Percentiles rank a stretch among this genome's conserved stretches.
These are phyloP conservation scores for Dasypus novemcinctus DNA, from an alignment of 2,113 vertebrate species.

Conservation along the genomic window DNA sequence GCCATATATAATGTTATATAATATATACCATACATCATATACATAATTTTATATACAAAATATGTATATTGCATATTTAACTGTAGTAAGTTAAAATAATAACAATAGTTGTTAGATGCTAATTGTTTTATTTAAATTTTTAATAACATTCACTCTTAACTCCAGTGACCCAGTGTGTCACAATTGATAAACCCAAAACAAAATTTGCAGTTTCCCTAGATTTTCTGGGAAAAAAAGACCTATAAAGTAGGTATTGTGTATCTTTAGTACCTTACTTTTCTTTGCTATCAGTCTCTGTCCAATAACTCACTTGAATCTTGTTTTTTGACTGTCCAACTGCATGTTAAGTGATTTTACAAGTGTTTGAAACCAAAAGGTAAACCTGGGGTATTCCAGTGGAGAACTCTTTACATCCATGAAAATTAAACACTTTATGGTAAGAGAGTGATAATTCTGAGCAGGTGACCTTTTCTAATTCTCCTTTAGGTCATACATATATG, in stretches of 20 bases:
- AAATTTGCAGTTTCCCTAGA: not conserved
- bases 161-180: not conserved
- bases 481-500: accelerated
- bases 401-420: not conserved
- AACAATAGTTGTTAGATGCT: not conserved
- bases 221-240: not conserved
- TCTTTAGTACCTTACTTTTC: not conserved
- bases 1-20: not conserved
- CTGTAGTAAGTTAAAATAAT: not conserved
- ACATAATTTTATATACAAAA: not conserved
- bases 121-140: not conserved
- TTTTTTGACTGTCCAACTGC: not conserved
- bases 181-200: not conserved
- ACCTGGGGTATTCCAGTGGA: not conserved
- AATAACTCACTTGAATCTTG: not conserved
- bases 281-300: not conserved
- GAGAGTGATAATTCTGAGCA: not conserved
- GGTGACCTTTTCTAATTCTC: not conserved
- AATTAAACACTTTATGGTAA: not conserved
- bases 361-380: not conserved
- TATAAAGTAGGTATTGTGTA: not conserved
- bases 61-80: not conserved
- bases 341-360: not conserved
- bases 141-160: not conserved
- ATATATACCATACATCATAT: not conserved